Percentiles rank a stretch among this genome's conserved stretches.
Evolutionary conservation across 2,113 vertebrate species (phyloP).

Genomic region (Pyxicephalus adspersus): DNA sequence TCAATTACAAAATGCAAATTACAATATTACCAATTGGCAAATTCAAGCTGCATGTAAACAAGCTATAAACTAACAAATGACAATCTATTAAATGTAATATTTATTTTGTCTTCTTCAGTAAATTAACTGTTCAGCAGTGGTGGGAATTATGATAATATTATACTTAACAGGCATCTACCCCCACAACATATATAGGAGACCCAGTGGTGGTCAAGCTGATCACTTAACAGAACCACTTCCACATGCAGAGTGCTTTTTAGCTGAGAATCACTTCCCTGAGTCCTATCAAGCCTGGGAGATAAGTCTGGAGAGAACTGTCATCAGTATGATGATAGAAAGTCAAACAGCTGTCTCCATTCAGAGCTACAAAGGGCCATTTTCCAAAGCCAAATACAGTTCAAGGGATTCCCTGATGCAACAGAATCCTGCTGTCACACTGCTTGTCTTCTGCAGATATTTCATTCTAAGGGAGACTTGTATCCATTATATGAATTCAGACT

Average conservation of each 20-base stretch:
- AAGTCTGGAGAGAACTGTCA: slow-evolving; percentile 17
- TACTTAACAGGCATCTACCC: not conserved
- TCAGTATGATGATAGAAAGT: slow-evolving; percentile 14
- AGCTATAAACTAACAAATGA: too few relatives aligned
- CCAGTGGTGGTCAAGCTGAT: not conserved
- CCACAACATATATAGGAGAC: not conserved
- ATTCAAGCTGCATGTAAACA: too few relatives aligned
- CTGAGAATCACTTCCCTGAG: slow-evolving; percentile 15
- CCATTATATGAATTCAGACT: too few relatives aligned
- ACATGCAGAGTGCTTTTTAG: slow-evolving; percentile 22
- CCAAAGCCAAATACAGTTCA: slow-evolving; percentile 24
- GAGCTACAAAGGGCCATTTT: slow-evolving; percentile 36
- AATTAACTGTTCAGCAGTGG: too few relatives aligned
- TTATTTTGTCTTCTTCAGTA: too few relatives aligned
- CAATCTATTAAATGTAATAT: too few relatives aligned
- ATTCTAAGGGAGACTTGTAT: too few relatives aligned
- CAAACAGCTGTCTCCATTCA: slow-evolving; percentile 31
- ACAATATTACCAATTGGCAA: too few relatives aligned
- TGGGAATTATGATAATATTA: too few relatives aligned
- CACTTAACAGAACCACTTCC: slow-evolving; percentile 5
- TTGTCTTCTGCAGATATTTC: slow-evolving; percentile 4
- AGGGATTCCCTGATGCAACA: slow-evolving; percentile 29
- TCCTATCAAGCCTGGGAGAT: slow-evolving; percentile 1
- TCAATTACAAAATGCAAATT: too few relatives aligned
- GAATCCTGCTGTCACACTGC: slow-evolving; percentile 11